phyloP scores from a whole-genome alignment of 1,140 invertebrate genomes.

The Aphelinus atriplicis region DNA sequence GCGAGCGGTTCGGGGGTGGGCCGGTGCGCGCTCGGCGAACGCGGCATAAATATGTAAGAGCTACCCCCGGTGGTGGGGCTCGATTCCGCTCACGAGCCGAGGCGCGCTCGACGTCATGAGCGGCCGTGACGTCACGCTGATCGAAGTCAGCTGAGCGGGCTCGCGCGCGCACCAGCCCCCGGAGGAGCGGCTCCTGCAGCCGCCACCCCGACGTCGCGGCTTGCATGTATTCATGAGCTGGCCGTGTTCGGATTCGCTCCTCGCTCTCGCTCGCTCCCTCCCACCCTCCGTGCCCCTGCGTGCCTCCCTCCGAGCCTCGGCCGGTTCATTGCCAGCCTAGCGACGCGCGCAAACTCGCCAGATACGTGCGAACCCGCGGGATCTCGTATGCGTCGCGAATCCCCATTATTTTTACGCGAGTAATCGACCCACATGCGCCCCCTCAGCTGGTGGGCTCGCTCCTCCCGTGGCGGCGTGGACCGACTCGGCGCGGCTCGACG shows the following conservation, averaged over 20 bases:
- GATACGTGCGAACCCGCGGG: no score
- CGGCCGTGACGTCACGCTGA: conserved; percentile 61
- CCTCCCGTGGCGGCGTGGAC: no score
- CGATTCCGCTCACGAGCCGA: conserved; percentile 35
- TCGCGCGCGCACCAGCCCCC: conserved; percentile 40
- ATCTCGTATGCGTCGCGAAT: no score
- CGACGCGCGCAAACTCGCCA: background rate
- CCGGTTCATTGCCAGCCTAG: conserved; percentile 18
- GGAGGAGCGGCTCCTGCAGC: conserved; percentile 35
- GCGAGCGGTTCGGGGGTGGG: conserved; percentile 42
- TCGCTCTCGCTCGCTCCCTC: conserved; percentile 41
- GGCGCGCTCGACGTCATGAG: conserved; percentile 53
- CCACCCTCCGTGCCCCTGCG: conserved; percentile 28
- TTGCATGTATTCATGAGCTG: conserved; percentile 58
- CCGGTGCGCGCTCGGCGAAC: conserved; percentile 53
- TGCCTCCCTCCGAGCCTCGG: background rate
- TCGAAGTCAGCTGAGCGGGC: conserved; percentile 61
- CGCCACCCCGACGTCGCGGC: conserved; percentile 47
- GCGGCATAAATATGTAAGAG: conserved; percentile 66
- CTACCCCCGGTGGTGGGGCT: conserved; percentile 51
- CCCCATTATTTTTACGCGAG: no score
- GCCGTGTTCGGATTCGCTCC: conserved; percentile 37
- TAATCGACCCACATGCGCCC: no score
- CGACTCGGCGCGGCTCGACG: no score
- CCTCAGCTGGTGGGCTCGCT: no score